Conservation (phyloP, 2,888 invertebrate species). For the Morpho deidamia region DNA sequence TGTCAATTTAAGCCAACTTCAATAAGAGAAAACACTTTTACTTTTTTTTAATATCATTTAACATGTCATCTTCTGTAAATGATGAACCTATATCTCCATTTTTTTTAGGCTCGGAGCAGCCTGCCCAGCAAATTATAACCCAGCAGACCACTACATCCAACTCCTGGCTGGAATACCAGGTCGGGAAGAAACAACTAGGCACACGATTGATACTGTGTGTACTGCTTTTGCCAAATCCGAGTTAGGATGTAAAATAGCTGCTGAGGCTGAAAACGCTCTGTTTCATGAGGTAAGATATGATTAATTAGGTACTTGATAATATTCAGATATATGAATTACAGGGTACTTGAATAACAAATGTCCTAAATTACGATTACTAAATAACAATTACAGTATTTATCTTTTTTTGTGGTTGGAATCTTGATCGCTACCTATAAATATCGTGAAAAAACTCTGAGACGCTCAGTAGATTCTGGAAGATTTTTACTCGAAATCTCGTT, state of each 20-base stretch:
- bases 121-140: constrained; percentile 94
- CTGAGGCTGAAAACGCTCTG: constrained; percentile 76
- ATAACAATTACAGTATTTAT: too few relatives aligned
- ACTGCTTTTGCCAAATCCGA: constrained; percentile 84
- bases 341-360: too few relatives aligned
- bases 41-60: not conserved
- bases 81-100: too few relatives aligned
- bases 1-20: too few relatives aligned
- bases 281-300: constrained; percentile 46
- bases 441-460: too few relatives aligned
- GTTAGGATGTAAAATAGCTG: constrained; percentile 78
- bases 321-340: too few relatives aligned
- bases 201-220: constrained; percentile 88
- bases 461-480: too few relatives aligned
- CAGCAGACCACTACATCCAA: constrained; percentile 96
- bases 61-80: not conserved
- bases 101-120: constrained; percentile 84
- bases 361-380: too few relatives aligned
- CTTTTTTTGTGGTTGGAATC: too few relatives aligned
- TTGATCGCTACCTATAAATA: too few relatives aligned
- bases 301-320: too few relatives aligned
- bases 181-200: constrained; percentile 87
- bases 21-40: not conserved
- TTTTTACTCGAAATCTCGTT: too few relatives aligned
- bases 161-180: constrained; percentile 92